Conservation (phyloP, 1,140 invertebrate species). For the Hetaerina americana region DNA sequence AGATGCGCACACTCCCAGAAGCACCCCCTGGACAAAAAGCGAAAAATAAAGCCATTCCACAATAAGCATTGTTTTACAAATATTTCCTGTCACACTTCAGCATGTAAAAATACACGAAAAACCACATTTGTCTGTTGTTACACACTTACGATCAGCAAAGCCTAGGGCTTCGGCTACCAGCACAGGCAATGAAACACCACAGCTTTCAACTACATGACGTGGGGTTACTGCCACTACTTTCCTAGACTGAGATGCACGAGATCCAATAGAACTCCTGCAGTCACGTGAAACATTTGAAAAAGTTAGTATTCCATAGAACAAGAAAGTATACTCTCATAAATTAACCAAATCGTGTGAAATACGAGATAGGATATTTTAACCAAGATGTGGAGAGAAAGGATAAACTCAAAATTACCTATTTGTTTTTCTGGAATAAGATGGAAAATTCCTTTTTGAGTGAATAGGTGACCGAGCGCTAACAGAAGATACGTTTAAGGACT, state of each 20-base stretch:
- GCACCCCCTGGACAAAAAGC: constrained; percentile 37
- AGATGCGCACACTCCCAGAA: constrained; percentile 46
- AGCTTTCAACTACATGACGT: constrained; percentile 55
- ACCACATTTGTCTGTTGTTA: too few species aligned
- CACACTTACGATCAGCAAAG: constrained; percentile 56
- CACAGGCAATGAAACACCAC: constrained; percentile 66
- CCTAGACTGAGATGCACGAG: constrained; percentile 45
- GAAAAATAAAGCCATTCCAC: constrained; percentile 15
- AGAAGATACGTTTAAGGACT: not conserved
- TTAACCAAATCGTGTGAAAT: not conserved
- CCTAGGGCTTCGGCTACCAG: constrained; percentile 78
- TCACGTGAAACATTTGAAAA: not conserved
- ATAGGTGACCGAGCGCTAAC: not conserved
- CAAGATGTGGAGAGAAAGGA: too few species aligned
- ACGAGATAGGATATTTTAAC: too few species aligned
- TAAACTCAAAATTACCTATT: not conserved
- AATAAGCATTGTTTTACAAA: constrained; percentile 16
- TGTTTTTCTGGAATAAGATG: not conserved
- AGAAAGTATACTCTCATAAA: not conserved
- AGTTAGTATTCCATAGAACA: not conserved
- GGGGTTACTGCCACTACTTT: constrained; percentile 54
- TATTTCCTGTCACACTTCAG: constrained; percentile 1
- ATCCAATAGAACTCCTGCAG: not conserved
- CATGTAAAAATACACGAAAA: too few species aligned
- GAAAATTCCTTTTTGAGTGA: not conserved